Evolutionary conservation across 2,113 vertebrate genomes (phyloP), one percentile per base, ranked within the genome.

Genomic region (Poeciliopsis retropinna): DNA sequence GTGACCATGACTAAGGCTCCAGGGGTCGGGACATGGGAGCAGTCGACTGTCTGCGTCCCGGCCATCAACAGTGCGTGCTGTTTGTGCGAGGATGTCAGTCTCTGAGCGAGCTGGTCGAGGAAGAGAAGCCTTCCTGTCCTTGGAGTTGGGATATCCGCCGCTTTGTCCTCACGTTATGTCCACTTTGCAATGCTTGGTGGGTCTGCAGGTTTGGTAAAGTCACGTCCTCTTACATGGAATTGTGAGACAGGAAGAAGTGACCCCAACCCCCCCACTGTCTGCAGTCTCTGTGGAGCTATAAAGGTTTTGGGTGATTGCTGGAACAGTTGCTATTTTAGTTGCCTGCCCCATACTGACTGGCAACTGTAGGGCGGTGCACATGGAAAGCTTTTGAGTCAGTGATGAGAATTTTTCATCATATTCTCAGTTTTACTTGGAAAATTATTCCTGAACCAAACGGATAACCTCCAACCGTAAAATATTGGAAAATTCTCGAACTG

Each of bases 121-220:
- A 94, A 94, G 89, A 92, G 79, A 82, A 30, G 67, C 27, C 81
- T 94, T 95, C 92, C 94, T 91, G 94, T 93, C 92, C 90, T 93
- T 93, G 92, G 91, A 92, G 87, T 68, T 83, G 70, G 94, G 94
- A 95, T 92, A 91, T 94, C 94, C 93, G 83, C 82, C 85, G 79
- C 82, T 84, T 63, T 83, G 80, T 84, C 90, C 79, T 81, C 39
- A 72, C 83, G 86, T 72, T 51, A 25, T 47, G 39, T 73, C 39
- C 76, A 66, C 27, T 62, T 73, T 61, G 87, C 88, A 76, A 68
- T 90, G 84, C 87, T 83, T 83, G 81, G 63, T n/a, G 31, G 77
- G 73, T 85, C 80, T 82, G 78, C 76, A 72, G 62, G 61, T 76
- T 79, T 69, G 69, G 72, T 25, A 67, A 47, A 60, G 74, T 73